phyloP scores from a whole-genome alignment of 2,888 invertebrate genomes.

The Slavum lentiscoides region DNA sequence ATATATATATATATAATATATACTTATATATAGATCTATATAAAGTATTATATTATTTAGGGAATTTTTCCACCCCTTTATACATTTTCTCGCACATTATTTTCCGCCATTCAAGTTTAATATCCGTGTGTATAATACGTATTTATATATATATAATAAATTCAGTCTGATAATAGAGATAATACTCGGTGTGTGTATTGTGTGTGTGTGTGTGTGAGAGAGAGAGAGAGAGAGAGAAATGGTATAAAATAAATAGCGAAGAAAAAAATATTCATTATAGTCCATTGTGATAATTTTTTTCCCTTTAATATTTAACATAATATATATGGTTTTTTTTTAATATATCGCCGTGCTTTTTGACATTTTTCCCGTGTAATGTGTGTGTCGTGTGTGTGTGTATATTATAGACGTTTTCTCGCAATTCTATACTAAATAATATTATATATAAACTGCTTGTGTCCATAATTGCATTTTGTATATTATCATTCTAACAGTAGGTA shows the following conservation, averaged over 20 bases:
- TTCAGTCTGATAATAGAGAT: not conserved
- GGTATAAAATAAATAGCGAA: not conserved
- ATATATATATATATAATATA: not conserved
- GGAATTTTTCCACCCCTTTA: conserved; percentile 23
- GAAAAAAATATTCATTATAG: conserved; percentile 32
- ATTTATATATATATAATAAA: not conserved
- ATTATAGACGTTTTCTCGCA: too few relatives aligned
- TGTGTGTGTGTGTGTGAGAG: too few relatives aligned
- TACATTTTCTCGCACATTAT: not conserved
- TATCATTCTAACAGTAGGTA: too few relatives aligned
- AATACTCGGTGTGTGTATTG: not conserved
- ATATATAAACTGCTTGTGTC: too few relatives aligned
- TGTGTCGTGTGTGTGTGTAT: too few relatives aligned
- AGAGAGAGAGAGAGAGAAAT: not conserved
- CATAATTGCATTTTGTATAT: too few relatives aligned
- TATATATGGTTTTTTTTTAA: not conserved
- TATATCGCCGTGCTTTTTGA: not conserved
- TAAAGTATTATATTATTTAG: conserved; percentile 21
- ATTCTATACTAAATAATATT: too few relatives aligned
- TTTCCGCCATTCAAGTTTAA: conserved; percentile 26
- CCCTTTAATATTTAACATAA: conserved; percentile 1
- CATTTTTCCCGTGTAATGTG: not conserved
- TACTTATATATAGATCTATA: not conserved
- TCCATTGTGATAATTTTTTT: conserved; percentile 10
- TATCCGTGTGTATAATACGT: not conserved